Evolutionary conservation across 2,113 vertebrate genomes (phyloP), one percentile per base, ranked within the genome.

Genomic region (Muntiacus reevesi): DNA sequence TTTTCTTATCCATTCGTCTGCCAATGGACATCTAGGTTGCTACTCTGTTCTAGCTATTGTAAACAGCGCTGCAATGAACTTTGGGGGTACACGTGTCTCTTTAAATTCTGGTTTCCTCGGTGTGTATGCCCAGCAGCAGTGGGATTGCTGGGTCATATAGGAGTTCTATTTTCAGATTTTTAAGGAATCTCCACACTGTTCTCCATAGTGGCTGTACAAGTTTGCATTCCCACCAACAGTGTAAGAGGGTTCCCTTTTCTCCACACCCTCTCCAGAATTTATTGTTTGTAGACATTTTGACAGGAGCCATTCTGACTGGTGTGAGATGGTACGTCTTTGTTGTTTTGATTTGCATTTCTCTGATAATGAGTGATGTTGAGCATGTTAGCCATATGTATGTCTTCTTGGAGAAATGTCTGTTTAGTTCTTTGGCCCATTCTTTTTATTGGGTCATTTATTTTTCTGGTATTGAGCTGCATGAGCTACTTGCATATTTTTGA

Each of bases 51-150:
- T 64, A n/a, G 33, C 15, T n/a, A n/a, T 64, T n/a, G 3, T 64
- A 19, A 17, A n/a, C 17, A 17, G 30, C 0, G 1, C 33, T 19
- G 33, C 62, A n/a, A 17, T n/a, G 16, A n/a, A 19, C 4, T n/a
- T n/a, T 19, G 64, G 33, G 33, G 17, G 64, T 67, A 0, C 33
- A 36, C n/a, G 8, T 67, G 33, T 67, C 33, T 10, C 33, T 36
- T 67, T 36, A 1, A 36, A 21, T 10, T 67, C 33, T n/a, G 16
- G 33, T 67, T 67, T 67, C 33, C 33, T 67, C 0, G 0, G 16
- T 67, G 33, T 67, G 33, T 67, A 67, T n/a, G 64, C 64, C 7
- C 33, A 67, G 33, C 33, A n/a, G 8, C 33, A n/a, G 16, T 19
- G 16, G 4, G 33, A 67, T n/a, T 10, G 1, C 2, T n/a, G 33